phyloP scores from a whole-genome alignment of 2,113 vertebrate genomes.

The Dromiciops gliroides region DNA sequence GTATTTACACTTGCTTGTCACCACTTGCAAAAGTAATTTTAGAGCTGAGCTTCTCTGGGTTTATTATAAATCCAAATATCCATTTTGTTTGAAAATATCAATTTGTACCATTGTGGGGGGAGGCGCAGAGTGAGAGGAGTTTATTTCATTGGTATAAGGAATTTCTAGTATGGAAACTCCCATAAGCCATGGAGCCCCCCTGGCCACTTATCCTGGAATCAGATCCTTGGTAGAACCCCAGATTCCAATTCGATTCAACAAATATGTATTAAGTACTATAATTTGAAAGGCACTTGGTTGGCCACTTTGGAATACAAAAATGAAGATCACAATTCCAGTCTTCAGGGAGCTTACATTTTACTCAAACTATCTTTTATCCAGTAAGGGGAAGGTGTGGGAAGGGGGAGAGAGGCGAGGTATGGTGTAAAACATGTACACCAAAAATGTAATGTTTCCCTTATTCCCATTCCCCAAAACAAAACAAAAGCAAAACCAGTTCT shows the following conservation, averaged over 20 bases:
- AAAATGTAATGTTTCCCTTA: not conserved
- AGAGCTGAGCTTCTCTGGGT: constrained; percentile 3
- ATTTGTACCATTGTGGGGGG: not conserved
- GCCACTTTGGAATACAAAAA: not conserved
- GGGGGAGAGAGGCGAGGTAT: not conserved
- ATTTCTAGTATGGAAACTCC: not conserved
- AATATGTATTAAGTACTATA: not conserved
- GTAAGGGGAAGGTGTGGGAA: not conserved
- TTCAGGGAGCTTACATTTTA: not conserved
- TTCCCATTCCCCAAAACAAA: not conserved
- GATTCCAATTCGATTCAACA: not conserved
- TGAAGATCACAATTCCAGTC: not conserved
- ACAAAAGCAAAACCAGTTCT: not conserved
- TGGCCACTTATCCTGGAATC: not conserved
- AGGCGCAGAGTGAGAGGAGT: too few species aligned
- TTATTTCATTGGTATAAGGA: not conserved
- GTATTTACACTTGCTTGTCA: constrained; percentile 28
- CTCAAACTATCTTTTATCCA: not conserved
- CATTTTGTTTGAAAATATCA: constrained; percentile 22
- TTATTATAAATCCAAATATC: not conserved
- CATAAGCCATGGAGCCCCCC: not conserved
- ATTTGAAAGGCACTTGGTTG: not conserved
- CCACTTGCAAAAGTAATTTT: constrained; percentile 23
- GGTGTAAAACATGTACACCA: not conserved
- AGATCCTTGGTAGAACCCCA: not conserved